These are phyloP conservation scores for Polypterus bichir DNA, from an alignment of 2,113 vertebrate genomes.

Conservation along the genomic window DNA sequence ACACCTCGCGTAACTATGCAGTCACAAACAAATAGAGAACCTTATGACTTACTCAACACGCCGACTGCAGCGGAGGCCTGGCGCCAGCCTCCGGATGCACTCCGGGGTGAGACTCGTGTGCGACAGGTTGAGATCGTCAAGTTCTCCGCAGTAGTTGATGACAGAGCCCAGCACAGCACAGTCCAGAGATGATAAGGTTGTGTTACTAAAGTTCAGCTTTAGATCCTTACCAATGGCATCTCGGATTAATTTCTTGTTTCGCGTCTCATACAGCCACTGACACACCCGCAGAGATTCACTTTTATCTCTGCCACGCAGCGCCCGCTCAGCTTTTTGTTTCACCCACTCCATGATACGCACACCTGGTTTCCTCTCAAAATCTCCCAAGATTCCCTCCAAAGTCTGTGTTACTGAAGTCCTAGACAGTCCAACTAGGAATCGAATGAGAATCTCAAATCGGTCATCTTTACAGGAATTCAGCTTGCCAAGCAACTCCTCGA, in stretches of 20 bases:
- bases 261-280: slow-evolving; percentile 8
- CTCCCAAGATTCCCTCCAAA: neutral
- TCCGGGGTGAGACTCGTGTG: neutral
- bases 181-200: slow-evolving; percentile 12
- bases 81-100: neutral
- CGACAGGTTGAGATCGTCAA: slow-evolving; percentile 5
- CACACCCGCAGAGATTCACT: slow-evolving; percentile 1
- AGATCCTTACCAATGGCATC: neutral
- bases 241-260: slow-evolving; percentile 3
- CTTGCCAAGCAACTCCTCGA: neutral
- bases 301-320: neutral
- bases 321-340: neutral
- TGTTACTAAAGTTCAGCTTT: neutral
- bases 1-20: no score
- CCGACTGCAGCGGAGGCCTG: neutral
- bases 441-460: slow-evolving; percentile 12
- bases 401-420: neutral
- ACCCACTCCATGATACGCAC: neutral
- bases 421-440: slow-evolving; percentile 17
- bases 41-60: no score
- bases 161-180: slow-evolving; percentile 15
- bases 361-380: neutral
- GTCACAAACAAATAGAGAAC: no score
- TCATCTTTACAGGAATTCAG: neutral
- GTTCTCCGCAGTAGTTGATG: neutral